Evolutionary conservation across 2,113 vertebrate genomes (phyloP).

Genomic region (Gila orcuttii): DNA sequence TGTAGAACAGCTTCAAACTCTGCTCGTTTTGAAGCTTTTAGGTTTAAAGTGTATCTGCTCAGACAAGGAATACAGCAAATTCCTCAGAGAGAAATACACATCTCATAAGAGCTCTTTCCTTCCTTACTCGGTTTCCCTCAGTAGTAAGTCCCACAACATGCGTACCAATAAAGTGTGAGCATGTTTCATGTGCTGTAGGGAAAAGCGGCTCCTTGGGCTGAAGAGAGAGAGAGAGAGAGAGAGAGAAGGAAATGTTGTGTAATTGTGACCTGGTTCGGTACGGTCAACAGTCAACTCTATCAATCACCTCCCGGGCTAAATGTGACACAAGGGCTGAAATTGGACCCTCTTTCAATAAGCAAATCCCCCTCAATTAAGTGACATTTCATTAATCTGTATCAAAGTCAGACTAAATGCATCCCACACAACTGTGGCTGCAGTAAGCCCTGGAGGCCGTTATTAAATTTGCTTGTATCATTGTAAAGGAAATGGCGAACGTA

Average conservation of each 20-base stretch:
- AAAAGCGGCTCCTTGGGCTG: constrained; percentile 2
- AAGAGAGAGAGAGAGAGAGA: background rate
- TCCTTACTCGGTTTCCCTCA: constrained; percentile 13
- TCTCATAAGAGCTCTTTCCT: constrained; percentile 19
- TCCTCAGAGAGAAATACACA: constrained; percentile 32
- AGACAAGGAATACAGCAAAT: constrained; percentile 7
- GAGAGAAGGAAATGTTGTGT: constrained; percentile 19
- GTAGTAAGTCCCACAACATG: constrained; percentile 33
- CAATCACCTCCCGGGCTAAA: constrained; percentile 57
- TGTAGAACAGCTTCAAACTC: constrained; percentile 29
- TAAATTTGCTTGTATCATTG: constrained; percentile 64
- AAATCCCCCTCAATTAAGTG: constrained; percentile 61
- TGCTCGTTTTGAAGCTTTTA: constrained; percentile 32
- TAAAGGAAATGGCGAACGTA: constrained; percentile 59
- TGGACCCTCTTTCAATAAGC: constrained; percentile 56
- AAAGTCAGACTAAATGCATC: constrained; percentile 60
- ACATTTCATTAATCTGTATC: constrained; percentile 65
- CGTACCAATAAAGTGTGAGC: constrained; percentile 7
- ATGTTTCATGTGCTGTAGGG: constrained; percentile 17
- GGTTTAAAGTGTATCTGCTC: constrained; percentile 24
- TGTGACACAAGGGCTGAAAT: constrained; percentile 57
- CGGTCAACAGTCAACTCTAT: constrained; percentile 51
- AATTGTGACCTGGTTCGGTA: constrained; percentile 21
- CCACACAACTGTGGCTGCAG: constrained; percentile 51
- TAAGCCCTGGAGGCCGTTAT: constrained; percentile 58